phyloP scores from a whole-genome alignment of 2,888 invertebrate species.

The Leptarthrus brevirostris region DNA sequence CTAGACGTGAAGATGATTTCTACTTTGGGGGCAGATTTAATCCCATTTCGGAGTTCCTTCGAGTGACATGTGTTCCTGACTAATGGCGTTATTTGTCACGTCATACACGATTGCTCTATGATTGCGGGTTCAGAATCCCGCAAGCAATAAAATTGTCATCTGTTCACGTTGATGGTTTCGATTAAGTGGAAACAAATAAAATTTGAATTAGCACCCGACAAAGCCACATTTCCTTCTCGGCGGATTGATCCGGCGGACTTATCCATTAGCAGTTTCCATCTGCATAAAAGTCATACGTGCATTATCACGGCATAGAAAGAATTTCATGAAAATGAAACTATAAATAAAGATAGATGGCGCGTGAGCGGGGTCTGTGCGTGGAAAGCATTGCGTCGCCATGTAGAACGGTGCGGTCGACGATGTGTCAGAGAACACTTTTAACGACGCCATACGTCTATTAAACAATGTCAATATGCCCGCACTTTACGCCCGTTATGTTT shows the following conservation, averaged over 20 bases:
- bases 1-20: slow-evolving; percentile 4
- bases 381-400: slow-evolving; percentile 27
- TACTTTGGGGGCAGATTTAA: slow-evolving; percentile 5
- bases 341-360: slow-evolving; percentile 38
- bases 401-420: slow-evolving; percentile 30
- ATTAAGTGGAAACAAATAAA: slow-evolving; percentile 51
- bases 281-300: slow-evolving; percentile 52
- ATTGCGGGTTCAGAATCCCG: slow-evolving; percentile 28
- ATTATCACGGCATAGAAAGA: slow-evolving; percentile 46
- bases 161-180: slow-evolving; percentile 44
- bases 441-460: slow-evolving; percentile 54
- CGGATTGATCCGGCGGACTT: slow-evolving; percentile 39
- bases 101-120: slow-evolving; percentile 13
- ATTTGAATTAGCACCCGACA: slow-evolving; percentile 22
- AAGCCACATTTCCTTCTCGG: slow-evolving; percentile 13
- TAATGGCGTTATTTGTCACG: slow-evolving; percentile 51
- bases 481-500: slow-evolving; percentile 33
- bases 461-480: slow-evolving; percentile 52
- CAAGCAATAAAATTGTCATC: slow-evolving; percentile 51
- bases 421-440: slow-evolving; percentile 38
- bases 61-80: slow-evolving; percentile 41
- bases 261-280: slow-evolving; percentile 53
- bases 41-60: slow-evolving; percentile 46
- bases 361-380: no score
- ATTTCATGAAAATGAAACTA: slow-evolving; percentile 49